phyloP scores from a whole-genome alignment of 2,797 vertebrate species.

The Bovichtus diacanthus region DNA sequence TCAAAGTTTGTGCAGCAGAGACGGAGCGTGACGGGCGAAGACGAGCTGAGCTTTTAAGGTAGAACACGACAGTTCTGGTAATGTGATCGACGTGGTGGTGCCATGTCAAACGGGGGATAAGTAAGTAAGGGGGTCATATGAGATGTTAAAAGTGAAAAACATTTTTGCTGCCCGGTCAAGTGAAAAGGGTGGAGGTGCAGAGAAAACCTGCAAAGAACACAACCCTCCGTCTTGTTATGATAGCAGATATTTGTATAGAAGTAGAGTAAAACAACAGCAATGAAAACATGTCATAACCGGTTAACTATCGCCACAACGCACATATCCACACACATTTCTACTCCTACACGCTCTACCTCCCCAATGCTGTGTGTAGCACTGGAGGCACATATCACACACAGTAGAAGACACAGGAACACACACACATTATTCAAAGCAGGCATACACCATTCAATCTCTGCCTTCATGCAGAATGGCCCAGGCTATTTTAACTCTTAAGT shows the following conservation, averaged over 20 bases:
- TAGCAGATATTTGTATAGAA: conserved; percentile 17
- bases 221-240: conserved; percentile 14
- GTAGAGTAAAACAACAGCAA: conserved; percentile 27
- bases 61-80: no score
- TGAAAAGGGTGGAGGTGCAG: neutral
- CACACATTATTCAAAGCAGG: neutral
- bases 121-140: no score
- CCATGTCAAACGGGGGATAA: no score
- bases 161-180: no score
- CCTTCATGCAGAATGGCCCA: no score
- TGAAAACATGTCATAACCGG: conserved; percentile 38
- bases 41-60: no score
- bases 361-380: neutral
- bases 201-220: conserved; percentile 10
- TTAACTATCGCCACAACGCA: conserved; percentile 10
- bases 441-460: neutral
- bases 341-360: neutral
- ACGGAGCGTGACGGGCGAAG: no score
- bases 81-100: no score
- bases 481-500: neutral
- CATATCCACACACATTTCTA: neutral
- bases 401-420: no score
- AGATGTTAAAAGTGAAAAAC: no score
- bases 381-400: neutral
- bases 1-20: no score